Conservation (phyloP, 2,797 vertebrate species). For the Malacoraja senta region DNA sequence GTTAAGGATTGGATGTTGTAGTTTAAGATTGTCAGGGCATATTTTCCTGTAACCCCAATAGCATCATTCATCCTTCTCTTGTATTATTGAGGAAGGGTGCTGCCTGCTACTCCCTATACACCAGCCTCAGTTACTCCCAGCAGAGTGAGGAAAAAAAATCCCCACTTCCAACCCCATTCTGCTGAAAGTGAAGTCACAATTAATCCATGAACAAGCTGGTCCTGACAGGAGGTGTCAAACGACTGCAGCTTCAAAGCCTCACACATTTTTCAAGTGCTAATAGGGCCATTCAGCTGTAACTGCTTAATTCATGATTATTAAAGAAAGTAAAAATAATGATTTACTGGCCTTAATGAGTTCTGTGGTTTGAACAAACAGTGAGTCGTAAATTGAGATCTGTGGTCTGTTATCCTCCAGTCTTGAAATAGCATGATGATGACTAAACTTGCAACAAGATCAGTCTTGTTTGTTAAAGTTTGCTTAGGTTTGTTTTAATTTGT, state of each 20-base stretch:
- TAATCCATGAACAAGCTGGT: slow-evolving; percentile 26
- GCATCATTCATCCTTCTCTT: neutral
- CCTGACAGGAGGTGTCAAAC: slow-evolving; percentile 19
- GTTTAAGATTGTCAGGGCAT: neutral
- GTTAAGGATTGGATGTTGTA: neutral
- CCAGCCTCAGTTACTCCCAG: neutral
- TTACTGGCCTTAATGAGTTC: slow-evolving; percentile 18
- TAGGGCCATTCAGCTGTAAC: neutral
- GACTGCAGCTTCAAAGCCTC: neutral
- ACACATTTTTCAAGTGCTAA: neutral
- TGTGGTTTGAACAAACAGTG: slow-evolving; percentile 11
- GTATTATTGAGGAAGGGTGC: neutral
- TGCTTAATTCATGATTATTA: slow-evolving; percentile 22
- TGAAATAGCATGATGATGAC: neutral
- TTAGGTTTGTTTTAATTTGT: neutral
- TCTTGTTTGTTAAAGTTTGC: slow-evolving; percentile 1
- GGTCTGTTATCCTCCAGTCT: neutral
- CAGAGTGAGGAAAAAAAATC: neutral
- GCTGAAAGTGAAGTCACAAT: neutral
- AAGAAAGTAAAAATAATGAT: slow-evolving; percentile 19
- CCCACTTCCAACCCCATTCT: neutral
- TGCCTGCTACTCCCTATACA: neutral
- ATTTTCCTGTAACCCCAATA: neutral
- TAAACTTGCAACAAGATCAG: neutral
- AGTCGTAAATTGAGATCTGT: neutral